Evolutionary conservation across 2,113 vertebrate species (phyloP).

Genomic region (Macquaria australasica): DNA sequence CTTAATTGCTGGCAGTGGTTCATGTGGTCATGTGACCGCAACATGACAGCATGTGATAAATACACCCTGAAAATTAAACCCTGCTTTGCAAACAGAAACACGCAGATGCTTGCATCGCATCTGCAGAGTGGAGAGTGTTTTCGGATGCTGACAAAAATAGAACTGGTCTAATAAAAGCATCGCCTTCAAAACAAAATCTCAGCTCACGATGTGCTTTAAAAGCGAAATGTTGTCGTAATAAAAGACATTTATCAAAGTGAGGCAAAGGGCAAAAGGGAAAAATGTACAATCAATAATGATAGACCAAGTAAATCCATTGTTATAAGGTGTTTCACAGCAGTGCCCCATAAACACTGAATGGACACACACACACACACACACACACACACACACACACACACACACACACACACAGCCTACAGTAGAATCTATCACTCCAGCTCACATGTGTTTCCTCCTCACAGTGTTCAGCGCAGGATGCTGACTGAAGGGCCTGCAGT

Average conservation of each 20-base stretch:
- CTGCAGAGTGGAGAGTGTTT: constrained; percentile 37
- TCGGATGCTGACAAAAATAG: constrained; percentile 45
- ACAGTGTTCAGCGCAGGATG: constrained; percentile 48
- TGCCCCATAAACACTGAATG: constrained; percentile 38
- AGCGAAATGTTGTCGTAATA: constrained; percentile 56
- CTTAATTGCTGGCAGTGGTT: constrained; percentile 81
- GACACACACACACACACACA: constrained; percentile 4
- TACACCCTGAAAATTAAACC: constrained; percentile 74
- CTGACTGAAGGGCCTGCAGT: constrained; percentile 70
- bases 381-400: constrained; percentile 34
- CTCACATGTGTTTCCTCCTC: constrained; percentile 53
- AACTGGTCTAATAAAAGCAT: constrained; percentile 58
- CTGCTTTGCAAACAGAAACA: constrained; percentile 67
- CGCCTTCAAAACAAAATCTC: constrained; percentile 41
- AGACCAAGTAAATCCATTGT: constrained; percentile 68
- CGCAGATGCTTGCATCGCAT: constrained; percentile 36
- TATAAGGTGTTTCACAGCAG: constrained; percentile 61
- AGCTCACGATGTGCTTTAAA: constrained; percentile 45
- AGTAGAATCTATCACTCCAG: constrained; percentile 49
- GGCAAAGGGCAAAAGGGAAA: constrained; percentile 69
- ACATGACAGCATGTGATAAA: constrained; percentile 81
- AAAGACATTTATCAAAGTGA: constrained; percentile 71
- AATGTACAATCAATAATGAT: constrained; percentile 70
- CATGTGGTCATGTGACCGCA: constrained; percentile 78
- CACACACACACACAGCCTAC: constrained; percentile 28